A percentile compares a stretch with the other conserved stretches of the same genome.
Evolutionary conservation across 2,888 invertebrate genomes (phyloP).

Genomic region (Leucozona laternaria): DNA sequence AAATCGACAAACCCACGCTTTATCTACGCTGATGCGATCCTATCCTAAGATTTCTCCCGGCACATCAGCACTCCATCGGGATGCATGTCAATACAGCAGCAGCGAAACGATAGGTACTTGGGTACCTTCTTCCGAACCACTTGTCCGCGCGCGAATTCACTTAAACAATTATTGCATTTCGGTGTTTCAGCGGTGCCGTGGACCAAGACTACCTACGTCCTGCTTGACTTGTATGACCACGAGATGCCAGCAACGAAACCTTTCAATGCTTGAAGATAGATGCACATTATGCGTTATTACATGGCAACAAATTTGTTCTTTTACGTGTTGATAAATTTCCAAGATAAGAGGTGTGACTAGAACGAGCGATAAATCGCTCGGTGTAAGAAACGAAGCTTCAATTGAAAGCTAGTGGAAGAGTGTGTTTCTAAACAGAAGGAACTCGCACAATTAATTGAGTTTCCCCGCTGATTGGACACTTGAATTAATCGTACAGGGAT

Average conservation of each 20-base stretch:
- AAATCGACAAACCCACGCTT: conserved; percentile 56
- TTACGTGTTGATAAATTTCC: conserved; percentile 69
- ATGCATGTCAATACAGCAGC: conserved; percentile 66
- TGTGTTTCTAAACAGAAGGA: conserved; percentile 53
- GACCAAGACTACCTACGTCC: conserved; percentile 32
- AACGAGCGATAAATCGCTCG: conserved; percentile 42
- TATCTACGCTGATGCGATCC: conserved; percentile 1
- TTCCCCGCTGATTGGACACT: conserved; percentile 58
- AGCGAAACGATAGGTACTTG: conserved; percentile 13
- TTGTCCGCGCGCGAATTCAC: conserved; percentile 53
- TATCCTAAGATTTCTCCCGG: conserved; percentile 19
- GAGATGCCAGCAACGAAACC: conserved; percentile 4
- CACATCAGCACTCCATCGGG: conserved; percentile 42
- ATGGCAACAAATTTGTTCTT: conserved; percentile 68
- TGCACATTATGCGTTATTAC: conserved; percentile 69
- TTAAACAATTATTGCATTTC: conserved; percentile 74
- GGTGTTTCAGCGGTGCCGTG: conserved; percentile 42
- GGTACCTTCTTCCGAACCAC: conserved; percentile 44
- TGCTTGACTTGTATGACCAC: neutral
- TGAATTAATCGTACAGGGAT: conserved; percentile 70
- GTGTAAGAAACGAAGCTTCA: conserved; percentile 13
- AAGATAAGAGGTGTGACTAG: conserved; percentile 74
- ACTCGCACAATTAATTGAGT: conserved; percentile 66
- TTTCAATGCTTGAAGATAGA: conserved; percentile 33
- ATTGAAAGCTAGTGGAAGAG: conserved; percentile 31